A percentile compares a stretch with the other conserved stretches of the same genome.
These are phyloP conservation scores for Lithosia quadra DNA, from an alignment of 2,888 invertebrate species.

Conservation along the genomic window DNA sequence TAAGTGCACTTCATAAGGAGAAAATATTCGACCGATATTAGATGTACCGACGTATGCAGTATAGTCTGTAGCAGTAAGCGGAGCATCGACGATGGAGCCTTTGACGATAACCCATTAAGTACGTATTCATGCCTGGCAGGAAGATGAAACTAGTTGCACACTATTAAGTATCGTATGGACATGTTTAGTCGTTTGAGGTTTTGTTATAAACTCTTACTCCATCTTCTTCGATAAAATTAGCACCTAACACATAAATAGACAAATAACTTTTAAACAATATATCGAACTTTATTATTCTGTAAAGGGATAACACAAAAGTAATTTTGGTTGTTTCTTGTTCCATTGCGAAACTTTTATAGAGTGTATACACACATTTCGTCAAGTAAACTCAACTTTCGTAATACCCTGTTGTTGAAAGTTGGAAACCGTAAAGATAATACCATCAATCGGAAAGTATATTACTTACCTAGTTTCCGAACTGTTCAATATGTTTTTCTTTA, in stretches of 20 bases:
- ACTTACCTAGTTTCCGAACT: neutral
- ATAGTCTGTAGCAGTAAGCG: too few relatives aligned
- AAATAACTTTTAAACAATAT: neutral
- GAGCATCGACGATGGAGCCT: too few relatives aligned
- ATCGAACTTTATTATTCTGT: neutral
- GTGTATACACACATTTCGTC: constrained; percentile 4
- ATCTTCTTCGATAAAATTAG: neutral
- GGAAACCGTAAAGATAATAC: neutral
- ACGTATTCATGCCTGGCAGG: too few relatives aligned
- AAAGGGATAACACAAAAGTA: neutral
- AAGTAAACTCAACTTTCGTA: neutral
- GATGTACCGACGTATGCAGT: too few relatives aligned
- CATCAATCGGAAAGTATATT: constrained; percentile 1
- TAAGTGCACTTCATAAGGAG: too few relatives aligned
- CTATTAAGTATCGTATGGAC: too few relatives aligned
- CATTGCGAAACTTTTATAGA: neutral
- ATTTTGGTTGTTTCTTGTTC: constrained; percentile 2
- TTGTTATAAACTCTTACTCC: too few relatives aligned
- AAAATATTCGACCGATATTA: too few relatives aligned
- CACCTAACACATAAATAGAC: neutral
- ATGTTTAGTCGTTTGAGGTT: too few relatives aligned
- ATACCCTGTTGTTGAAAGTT: neutral
- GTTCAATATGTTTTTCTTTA: neutral
- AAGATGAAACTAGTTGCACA: too few relatives aligned
- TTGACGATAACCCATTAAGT: too few relatives aligned